Conservation (phyloP, 1,140 invertebrate species). For the Kradibia gibbosae region DNA sequence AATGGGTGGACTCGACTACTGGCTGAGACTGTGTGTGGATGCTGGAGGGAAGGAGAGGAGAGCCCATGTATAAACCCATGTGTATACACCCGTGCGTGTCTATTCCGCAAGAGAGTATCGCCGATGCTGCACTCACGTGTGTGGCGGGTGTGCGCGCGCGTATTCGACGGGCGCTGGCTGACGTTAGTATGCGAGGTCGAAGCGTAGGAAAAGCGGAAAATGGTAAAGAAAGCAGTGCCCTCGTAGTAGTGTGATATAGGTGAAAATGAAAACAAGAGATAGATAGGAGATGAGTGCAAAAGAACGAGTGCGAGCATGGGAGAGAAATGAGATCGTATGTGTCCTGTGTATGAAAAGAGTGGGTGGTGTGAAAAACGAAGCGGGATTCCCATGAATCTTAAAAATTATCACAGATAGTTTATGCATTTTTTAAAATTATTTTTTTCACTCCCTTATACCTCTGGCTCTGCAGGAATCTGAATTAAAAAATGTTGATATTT, state of each 20-base stretch:
- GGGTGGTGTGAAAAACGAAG: conserved; percentile 32
- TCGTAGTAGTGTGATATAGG: conserved; percentile 43
- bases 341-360: conserved; percentile 30
- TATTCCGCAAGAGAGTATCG: conserved; percentile 17
- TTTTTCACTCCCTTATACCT: no score
- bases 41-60: not conserved
- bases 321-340: conserved; percentile 11
- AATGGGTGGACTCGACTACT: conserved; percentile 58
- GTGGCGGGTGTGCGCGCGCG: not conserved
- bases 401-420: conserved; percentile 25
- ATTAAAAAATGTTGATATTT: no score
- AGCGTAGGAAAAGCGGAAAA: conserved; percentile 57
- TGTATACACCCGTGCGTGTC: conserved; percentile 35
- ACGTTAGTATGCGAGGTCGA: no score
- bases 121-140: conserved; percentile 28
- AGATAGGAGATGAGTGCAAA: conserved; percentile 49
- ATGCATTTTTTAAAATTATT: not conserved
- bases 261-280: conserved; percentile 52
- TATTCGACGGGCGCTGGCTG: conserved; percentile 6
- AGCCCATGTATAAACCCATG: conserved; percentile 33
- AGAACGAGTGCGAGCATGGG: conserved; percentile 46
- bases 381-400: conserved; percentile 30
- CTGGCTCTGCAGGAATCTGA: no score
- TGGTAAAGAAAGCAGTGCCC: conserved; percentile 60
- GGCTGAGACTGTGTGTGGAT: conserved; percentile 41